Evolutionary conservation across 64 coral and sea anemone genomes (phyloP).

Genomic region (Cladopsammia gracilis): DNA sequence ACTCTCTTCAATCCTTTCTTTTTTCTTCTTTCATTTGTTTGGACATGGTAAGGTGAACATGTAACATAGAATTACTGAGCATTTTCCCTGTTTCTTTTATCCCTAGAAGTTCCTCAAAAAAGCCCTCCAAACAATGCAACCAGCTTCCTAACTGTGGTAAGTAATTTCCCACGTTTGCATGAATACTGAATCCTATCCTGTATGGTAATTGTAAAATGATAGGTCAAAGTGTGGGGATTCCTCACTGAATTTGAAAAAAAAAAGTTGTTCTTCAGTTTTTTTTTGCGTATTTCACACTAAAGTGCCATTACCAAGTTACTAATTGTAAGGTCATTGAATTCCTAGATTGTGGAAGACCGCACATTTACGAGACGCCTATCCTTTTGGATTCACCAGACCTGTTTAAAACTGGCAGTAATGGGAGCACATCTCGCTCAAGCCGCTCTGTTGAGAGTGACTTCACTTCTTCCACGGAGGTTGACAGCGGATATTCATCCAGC

Average conservation of each 20-base stretch:
- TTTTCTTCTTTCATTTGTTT: not conserved
- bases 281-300: not conserved
- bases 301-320: too few relatives aligned
- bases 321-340: not conserved
- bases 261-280: not conserved
- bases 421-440: conserved; percentile 4
- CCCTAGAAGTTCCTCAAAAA: not conserved
- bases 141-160: conserved; percentile 25
- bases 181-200: too few relatives aligned
- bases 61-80: too few relatives aligned
- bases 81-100: not conserved
- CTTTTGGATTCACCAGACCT: conserved; percentile 19
- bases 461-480: conserved; percentile 66
- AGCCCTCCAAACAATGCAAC: not conserved
- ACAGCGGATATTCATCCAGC: conserved; percentile 92
- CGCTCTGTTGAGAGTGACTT: conserved; percentile 83
- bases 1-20: not conserved
- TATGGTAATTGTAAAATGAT: too few relatives aligned
- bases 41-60: not conserved
- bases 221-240: not conserved
- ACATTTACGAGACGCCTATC: conserved; percentile 82
- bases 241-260: too few relatives aligned
- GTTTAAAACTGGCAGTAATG: conserved; percentile 7
- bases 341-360: conserved; percentile 77
- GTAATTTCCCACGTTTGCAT: not conserved